A percentile compares a stretch with the other conserved stretches of the same genome.
phyloP scores from a whole-genome alignment of 2,113 vertebrate species.

The Bubo bubo region DNA sequence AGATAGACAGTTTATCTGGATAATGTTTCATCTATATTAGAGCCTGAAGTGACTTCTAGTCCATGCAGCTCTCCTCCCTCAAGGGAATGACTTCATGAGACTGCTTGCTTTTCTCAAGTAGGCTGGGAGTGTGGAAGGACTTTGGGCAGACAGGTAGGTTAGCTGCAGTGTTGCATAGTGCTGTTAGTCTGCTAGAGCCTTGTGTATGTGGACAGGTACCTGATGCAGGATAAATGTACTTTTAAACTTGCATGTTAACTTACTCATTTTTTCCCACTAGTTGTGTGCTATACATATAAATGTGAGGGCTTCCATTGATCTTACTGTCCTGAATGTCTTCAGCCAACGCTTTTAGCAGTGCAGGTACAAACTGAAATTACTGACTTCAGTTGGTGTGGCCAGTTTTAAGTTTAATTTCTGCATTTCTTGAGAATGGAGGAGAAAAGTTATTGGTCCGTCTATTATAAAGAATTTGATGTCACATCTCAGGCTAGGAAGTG shows the following conservation, averaged over 20 bases:
- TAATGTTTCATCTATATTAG: background rate
- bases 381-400: background rate
- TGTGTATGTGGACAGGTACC: background rate
- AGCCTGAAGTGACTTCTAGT: background rate
- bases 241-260: background rate
- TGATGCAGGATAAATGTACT: background rate
- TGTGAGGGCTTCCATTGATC: background rate
- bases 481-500: background rate
- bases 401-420: constrained; percentile 18
- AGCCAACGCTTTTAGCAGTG: background rate
- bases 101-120: background rate
- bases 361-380: background rate
- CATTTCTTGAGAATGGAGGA: background rate
- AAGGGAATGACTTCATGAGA: background rate
- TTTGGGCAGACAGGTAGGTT: background rate
- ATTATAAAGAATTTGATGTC: background rate
- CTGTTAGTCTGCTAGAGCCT: background rate
- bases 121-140: background rate
- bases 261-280: background rate
- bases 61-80: background rate
- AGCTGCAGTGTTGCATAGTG: background rate
- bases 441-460: background rate
- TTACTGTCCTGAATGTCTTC: constrained; percentile 1
- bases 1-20: background rate
- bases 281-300: background rate